Conservation (phyloP, 37 sponge, comb jelly and placozoan genomes). For the Halichondria panicea region DNA sequence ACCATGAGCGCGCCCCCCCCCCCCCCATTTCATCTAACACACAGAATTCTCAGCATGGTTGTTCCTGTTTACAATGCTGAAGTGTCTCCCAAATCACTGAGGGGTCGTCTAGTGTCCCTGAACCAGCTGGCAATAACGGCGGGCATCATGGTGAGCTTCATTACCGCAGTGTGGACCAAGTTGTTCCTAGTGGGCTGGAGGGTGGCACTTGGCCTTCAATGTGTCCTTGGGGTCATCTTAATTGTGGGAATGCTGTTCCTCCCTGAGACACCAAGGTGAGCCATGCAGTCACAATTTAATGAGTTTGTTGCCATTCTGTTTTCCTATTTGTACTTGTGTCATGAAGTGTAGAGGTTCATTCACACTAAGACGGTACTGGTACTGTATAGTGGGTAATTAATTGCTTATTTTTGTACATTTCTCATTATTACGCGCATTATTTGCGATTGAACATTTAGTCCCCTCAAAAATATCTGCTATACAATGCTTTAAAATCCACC, state of each 20-base stretch:
- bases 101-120: slow-evolving; percentile 73
- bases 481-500: too few relatives aligned
- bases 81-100: slow-evolving; percentile 41
- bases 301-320: neutral
- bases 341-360: neutral
- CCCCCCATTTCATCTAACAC: too few relatives aligned
- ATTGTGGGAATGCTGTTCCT: slow-evolving; percentile 65
- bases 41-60: slow-evolving; percentile 68
- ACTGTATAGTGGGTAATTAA: neutral
- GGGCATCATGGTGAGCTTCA: slow-evolving; percentile 80
- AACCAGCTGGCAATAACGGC: slow-evolving; percentile 74
- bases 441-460: too few relatives aligned
- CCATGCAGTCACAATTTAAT: neutral
- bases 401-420: too few relatives aligned
- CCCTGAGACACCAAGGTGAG: slow-evolving; percentile 38
- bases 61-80: slow-evolving; percentile 85
- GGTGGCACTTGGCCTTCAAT: slow-evolving; percentile 62
- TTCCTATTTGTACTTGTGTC: neutral
- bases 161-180: slow-evolving; percentile 25
- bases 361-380: neutral
- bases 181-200: slow-evolving; percentile 49
- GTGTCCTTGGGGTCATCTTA: slow-evolving; percentile 46
- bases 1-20: too few relatives aligned
- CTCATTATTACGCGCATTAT: too few relatives aligned
- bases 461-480: too few relatives aligned